A percentile compares a stretch with the other conserved stretches of the same genome.
phyloP scores from a whole-genome alignment of 2,888 invertebrate genomes.

The Molorchus minor region DNA sequence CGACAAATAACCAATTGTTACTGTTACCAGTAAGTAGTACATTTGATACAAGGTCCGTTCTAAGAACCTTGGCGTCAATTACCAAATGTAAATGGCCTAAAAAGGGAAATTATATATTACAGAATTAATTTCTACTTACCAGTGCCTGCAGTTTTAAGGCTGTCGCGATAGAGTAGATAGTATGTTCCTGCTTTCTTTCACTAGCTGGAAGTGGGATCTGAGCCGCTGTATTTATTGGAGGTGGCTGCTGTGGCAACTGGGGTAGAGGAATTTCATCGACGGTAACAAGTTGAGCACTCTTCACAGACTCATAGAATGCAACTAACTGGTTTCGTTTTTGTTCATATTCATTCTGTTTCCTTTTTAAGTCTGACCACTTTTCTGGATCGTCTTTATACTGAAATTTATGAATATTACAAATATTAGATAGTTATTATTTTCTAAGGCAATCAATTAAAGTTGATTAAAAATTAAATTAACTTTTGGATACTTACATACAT shows the following conservation, averaged over 20 bases:
- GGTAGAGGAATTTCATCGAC: constrained; percentile 96
- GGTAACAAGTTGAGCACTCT: constrained; percentile 93
- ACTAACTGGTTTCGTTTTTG: constrained; percentile 86
- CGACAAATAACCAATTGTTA: no score
- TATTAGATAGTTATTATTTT: not conserved
- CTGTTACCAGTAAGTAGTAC: no score
- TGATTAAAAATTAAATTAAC: no score
- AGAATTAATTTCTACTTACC: constrained; percentile 41
- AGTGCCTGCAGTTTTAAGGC: constrained; percentile 61
- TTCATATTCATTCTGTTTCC: constrained; percentile 92
- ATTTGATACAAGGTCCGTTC: no score
- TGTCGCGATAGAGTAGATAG: constrained; percentile 62
- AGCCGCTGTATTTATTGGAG: constrained; percentile 35
- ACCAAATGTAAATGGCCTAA: no score
- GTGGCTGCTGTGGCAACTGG: constrained; percentile 66
- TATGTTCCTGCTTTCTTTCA: constrained; percentile 60
- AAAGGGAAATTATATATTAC: no score
- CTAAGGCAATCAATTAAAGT: not conserved
- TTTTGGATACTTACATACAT: constrained; percentile 85
- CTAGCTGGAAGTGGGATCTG: constrained; percentile 58
- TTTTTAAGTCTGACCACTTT: constrained; percentile 90
- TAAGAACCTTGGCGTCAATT: no score
- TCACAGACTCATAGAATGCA: constrained; percentile 93
- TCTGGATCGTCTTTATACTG: constrained; percentile 97
- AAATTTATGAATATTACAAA: no score